Conservation (phyloP, 2,888 invertebrate genomes). For the Ditylenchus weischeri region DNA sequence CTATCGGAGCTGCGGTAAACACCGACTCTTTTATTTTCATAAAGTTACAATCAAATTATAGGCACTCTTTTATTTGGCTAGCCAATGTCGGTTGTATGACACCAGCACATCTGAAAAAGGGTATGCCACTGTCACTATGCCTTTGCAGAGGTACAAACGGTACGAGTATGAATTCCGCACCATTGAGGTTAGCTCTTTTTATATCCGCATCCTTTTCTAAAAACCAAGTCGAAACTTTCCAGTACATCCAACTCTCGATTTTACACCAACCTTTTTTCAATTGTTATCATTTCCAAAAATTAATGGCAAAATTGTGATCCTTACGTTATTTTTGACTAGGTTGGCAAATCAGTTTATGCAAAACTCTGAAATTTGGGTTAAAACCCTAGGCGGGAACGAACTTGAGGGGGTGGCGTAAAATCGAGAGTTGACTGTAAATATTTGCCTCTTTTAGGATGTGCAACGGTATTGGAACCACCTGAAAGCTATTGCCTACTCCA, state of each 20-base stretch:
- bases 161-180: slow-evolving; percentile 40
- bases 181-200: slow-evolving; percentile 16
- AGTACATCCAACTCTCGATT: no score
- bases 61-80: slow-evolving; percentile 24
- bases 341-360: no score
- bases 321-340: no score
- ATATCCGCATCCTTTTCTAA: background rate
- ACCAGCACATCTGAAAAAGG: slow-evolving; percentile 43
- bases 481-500: slow-evolving; percentile 48
- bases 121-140: slow-evolving; percentile 42
- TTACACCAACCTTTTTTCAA: no score
- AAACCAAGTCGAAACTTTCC: background rate
- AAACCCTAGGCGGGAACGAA: no score
- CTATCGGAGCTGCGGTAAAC: slow-evolving; percentile 22
- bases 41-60: slow-evolving; percentile 6
- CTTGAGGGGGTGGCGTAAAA: no score
- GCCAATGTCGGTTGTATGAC: slow-evolving; percentile 30
- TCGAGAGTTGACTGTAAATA: no score
- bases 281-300: no score
- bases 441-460: slow-evolving; percentile 25
- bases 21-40: background rate
- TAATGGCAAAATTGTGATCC: no score
- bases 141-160: slow-evolving; percentile 35
- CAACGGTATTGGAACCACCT: slow-evolving; percentile 49
- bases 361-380: no score